phyloP scores from a whole-genome alignment of 2,797 vertebrate species.

The Rallus crepitans region DNA sequence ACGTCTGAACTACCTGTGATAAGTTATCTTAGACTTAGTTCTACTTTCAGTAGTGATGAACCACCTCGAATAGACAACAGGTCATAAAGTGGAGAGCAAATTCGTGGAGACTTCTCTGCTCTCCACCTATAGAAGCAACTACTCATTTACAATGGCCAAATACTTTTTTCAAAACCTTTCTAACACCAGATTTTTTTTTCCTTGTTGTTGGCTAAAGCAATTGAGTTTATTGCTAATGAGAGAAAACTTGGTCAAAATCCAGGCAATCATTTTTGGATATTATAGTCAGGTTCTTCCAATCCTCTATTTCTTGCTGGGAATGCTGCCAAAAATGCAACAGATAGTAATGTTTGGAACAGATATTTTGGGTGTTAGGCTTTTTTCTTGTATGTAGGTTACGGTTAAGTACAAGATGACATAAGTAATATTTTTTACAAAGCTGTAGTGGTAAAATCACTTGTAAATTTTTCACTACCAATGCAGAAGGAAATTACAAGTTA shows the following conservation, averaged over 20 bases:
- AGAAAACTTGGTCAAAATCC: conserved; percentile 17
- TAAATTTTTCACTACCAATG: background rate
- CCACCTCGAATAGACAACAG: background rate
- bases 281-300: background rate
- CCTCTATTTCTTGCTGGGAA: background rate
- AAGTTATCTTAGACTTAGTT: background rate
- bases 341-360: background rate
- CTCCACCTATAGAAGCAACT: background rate
- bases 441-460: background rate
- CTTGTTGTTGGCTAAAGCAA: background rate
- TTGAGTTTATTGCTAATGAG: background rate
- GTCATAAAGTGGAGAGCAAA: background rate
- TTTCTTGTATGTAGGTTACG: background rate
- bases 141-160: background rate
- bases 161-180: background rate
- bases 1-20: accelerated
- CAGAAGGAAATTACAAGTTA: background rate
- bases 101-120: background rate
- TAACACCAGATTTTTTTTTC: background rate
- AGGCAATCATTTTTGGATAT: background rate
- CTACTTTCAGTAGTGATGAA: background rate
- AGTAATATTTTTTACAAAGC: background rate
- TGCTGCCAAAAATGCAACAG: conserved; percentile 12
- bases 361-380: background rate
- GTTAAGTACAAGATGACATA: background rate